Conservation (phyloP, 2,888 invertebrate genomes). For the Blera fallax region DNA sequence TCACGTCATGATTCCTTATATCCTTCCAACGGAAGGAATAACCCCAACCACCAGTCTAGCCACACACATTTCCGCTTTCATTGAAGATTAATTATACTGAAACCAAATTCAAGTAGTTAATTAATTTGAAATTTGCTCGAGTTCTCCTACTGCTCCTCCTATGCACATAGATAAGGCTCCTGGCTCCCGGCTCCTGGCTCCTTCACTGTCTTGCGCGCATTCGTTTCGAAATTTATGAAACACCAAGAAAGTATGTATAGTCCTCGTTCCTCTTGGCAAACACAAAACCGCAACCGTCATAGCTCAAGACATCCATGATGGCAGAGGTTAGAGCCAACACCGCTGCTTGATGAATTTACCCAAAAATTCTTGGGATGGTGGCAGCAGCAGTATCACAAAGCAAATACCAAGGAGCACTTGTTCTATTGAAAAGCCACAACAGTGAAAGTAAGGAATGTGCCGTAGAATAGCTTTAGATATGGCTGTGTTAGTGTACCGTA, state of each 20-base stretch:
- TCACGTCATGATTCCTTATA: constrained; percentile 15
- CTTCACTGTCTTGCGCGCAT: not conserved
- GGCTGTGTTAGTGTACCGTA: constrained; percentile 42
- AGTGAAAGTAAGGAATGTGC: constrained; percentile 55
- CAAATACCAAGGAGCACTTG: constrained; percentile 58
- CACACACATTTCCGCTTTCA: constrained; percentile 60
- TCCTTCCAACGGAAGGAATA: not conserved
- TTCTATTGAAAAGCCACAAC: constrained; percentile 62
- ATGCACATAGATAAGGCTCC: constrained; percentile 27
- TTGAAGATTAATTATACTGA: constrained; percentile 67
- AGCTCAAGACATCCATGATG: constrained; percentile 69
- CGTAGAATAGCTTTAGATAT: not conserved
- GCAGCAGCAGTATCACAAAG: constrained; percentile 23
- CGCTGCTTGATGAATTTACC: constrained; percentile 59
- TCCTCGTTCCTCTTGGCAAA: constrained; percentile 51
- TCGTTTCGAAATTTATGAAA: constrained; percentile 50
- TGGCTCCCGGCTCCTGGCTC: no score
- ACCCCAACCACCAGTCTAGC: constrained; percentile 42
- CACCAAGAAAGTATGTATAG: not conserved
- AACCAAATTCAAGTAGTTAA: constrained; percentile 72
- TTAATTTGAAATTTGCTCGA: constrained; percentile 69
- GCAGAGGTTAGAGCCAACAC: constrained; percentile 47
- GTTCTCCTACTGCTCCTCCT: constrained; percentile 5
- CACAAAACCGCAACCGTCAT: constrained; percentile 68
- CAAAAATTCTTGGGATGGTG: constrained; percentile 32